Evolutionary conservation across 2,113 vertebrate genomes (phyloP).

Genomic region (Mastomys coucha): DNA sequence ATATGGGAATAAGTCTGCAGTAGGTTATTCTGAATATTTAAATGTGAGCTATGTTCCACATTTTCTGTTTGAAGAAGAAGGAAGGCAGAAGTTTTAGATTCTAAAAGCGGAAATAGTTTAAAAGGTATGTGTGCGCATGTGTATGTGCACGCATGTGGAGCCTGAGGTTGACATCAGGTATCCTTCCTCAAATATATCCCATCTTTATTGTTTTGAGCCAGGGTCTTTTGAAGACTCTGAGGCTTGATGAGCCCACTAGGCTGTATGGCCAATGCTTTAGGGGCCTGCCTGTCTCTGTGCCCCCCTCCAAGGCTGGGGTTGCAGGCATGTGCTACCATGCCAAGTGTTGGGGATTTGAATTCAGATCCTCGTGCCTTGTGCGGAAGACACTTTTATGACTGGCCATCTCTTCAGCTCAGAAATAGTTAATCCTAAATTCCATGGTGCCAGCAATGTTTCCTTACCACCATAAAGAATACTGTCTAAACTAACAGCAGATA

Average conservation of each 20-base stretch:
- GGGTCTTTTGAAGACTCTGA: background rate
- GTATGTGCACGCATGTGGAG: background rate
- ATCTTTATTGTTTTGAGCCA: background rate
- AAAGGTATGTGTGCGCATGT: too few species aligned
- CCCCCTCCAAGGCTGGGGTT: background rate
- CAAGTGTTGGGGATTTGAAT: background rate
- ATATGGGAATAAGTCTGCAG: background rate
- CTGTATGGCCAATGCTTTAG: background rate
- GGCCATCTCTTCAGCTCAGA: background rate
- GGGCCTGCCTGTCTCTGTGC: background rate
- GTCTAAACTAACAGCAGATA: conserved; percentile 11
- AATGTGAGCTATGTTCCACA: background rate
- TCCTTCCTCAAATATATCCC: too few species aligned
- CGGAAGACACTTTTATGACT: background rate
- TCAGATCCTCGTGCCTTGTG: background rate
- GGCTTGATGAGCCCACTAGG: too few species aligned
- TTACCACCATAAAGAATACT: conserved; percentile 1
- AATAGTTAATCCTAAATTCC: conserved; percentile 20
- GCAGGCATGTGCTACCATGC: background rate
- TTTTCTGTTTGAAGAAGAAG: background rate
- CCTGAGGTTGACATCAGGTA: background rate
- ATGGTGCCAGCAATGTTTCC: background rate
- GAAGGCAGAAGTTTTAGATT: conserved; percentile 1
- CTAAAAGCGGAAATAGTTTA: conserved; percentile 24
- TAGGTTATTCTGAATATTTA: background rate